Evolutionary conservation across 1,140 invertebrate genomes (phyloP).

Genomic region (Tetraneura akinire): DNA sequence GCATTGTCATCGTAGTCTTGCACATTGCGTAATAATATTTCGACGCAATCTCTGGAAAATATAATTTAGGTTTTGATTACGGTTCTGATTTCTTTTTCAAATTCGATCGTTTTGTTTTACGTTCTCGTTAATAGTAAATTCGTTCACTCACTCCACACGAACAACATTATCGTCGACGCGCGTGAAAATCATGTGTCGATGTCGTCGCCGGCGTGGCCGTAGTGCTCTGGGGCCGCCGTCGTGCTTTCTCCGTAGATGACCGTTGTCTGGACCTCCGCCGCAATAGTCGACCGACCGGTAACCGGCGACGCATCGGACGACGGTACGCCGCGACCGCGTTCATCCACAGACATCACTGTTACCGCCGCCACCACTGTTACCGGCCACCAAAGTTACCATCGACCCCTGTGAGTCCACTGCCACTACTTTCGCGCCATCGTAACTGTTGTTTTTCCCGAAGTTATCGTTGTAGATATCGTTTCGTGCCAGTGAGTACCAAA

Average conservation of each 20-base stretch:
- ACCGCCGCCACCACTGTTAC: background rate
- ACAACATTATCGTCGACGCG: background rate
- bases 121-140: too few species aligned
- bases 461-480: background rate
- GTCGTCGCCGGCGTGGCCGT: background rate
- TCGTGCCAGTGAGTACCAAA: background rate
- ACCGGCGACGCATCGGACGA: conserved; percentile 1
- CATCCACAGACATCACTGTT: background rate
- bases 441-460: background rate
- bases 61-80: too few species aligned
- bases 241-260: background rate
- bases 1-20: too few species aligned
- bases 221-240: background rate
- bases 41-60: too few species aligned
- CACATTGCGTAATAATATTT: too few species aligned
- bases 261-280: background rate
- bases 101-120: too few species aligned
- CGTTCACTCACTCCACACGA: too few species aligned
- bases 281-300: background rate
- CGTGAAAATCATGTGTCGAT: background rate
- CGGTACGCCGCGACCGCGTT: background rate
- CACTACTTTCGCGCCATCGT: background rate
- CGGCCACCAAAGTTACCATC: background rate
- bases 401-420: too few species aligned
- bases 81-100: too few species aligned